Conservation (phyloP, 2,113 vertebrate genomes). For the Ciconia boyciana region DNA sequence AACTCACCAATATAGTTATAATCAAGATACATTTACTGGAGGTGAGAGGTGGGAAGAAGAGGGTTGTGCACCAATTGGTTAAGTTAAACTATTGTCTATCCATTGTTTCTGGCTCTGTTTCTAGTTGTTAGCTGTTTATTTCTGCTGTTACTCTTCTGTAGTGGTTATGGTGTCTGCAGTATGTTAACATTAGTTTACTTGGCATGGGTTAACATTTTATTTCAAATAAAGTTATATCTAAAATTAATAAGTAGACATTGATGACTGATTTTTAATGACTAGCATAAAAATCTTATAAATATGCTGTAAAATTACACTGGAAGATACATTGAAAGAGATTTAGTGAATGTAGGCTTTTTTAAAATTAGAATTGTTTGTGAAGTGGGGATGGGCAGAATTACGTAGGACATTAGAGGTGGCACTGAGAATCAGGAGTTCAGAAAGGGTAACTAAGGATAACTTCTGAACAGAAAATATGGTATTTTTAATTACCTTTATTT, state of each 20-base stretch:
- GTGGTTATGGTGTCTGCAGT: background rate
- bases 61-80: background rate
- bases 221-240: background rate
- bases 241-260: background rate
- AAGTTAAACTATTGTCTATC: background rate
- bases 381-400: background rate
- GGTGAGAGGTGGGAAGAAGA: background rate
- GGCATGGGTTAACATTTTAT: background rate
- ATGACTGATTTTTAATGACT: background rate
- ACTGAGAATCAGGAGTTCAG: background rate
- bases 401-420: background rate
- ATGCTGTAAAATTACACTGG: background rate
- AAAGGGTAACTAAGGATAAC: background rate
- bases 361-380: background rate
- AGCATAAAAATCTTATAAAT: background rate
- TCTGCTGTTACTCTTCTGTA: background rate
- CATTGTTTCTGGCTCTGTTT: background rate
- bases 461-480: background rate
- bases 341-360: background rate
- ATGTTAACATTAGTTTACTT: background rate
- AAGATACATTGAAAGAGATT: background rate
- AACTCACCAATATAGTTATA: background rate
- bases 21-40: conserved; percentile 8
- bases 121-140: background rate
- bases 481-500: background rate